A percentile compares a stretch with the other conserved stretches of the same genome.
Evolutionary conservation across 2,113 vertebrate species (phyloP).

Genomic region (Lipotes vexillifer): DNA sequence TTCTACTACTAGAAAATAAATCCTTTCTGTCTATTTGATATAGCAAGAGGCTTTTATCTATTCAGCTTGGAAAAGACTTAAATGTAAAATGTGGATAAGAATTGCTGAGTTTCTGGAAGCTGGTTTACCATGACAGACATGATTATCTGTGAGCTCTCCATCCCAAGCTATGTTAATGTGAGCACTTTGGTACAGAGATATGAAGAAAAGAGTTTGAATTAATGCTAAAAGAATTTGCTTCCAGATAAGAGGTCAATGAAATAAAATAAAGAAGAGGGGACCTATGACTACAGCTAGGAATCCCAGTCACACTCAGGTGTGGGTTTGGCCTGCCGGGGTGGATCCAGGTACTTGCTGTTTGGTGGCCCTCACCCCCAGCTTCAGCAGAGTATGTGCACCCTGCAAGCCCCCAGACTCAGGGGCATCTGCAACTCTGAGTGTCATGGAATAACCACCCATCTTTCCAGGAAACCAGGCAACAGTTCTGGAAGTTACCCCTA

Average conservation of each 20-base stretch:
- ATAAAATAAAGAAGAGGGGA: not conserved
- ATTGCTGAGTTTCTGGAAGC: not conserved
- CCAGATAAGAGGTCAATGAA: not conserved
- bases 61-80: not conserved
- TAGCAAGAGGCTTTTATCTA: not conserved
- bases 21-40: not conserved
- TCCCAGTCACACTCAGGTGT: not conserved
- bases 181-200: not conserved
- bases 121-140: not conserved
- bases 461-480: not conserved
- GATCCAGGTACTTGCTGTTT: not conserved
- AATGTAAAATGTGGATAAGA: not conserved
- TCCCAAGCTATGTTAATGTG: not conserved
- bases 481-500: not conserved
- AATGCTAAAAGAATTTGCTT: not conserved
- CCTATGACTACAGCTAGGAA: not conserved
- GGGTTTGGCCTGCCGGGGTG: not conserved
- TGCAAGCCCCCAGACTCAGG: not conserved
- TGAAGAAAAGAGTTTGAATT: not conserved
- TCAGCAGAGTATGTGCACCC: rapidly evolving
- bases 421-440: not conserved
- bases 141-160: not conserved
- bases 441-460: not conserved
- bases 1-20: not conserved
- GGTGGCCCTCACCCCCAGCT: too few relatives aligned